Conservation (phyloP, 2,888 invertebrate genomes). For the Drosophila melanosoma region DNA sequence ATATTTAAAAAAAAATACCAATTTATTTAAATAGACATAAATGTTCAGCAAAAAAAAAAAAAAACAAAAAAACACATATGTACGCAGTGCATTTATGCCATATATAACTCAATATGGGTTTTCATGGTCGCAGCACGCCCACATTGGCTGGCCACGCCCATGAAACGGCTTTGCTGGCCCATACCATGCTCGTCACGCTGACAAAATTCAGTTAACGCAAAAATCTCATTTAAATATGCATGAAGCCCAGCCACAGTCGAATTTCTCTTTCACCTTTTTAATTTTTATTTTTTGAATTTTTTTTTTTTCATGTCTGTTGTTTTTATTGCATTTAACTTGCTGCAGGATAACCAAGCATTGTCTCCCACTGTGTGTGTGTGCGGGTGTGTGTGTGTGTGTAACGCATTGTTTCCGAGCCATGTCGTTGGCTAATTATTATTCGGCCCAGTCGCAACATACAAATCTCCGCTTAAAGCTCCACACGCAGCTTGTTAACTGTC, state of each 20-base stretch:
- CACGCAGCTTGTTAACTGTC: slow-evolving; percentile 67
- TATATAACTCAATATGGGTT: slow-evolving; percentile 58
- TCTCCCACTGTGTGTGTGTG: not conserved
- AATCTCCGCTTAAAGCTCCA: slow-evolving; percentile 67
- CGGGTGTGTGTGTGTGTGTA: slow-evolving; percentile 10
- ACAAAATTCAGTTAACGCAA: slow-evolving; percentile 79
- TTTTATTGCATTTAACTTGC: slow-evolving; percentile 24
- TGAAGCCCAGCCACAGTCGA: slow-evolving; percentile 61
- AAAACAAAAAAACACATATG: not conserved
- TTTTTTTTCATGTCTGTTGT: slow-evolving; percentile 4
- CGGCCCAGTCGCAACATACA: slow-evolving; percentile 36
- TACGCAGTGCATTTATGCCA: not conserved
- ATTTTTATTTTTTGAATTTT: not conserved
- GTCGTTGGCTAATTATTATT: slow-evolving; percentile 50
- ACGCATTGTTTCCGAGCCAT: slow-evolving; percentile 21
- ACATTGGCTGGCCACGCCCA: slow-evolving; percentile 44
- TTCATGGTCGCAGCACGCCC: slow-evolving; percentile 42
- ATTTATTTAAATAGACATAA: slow-evolving; percentile 68
- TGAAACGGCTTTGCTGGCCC: slow-evolving; percentile 11
- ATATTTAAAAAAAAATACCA: slow-evolving; percentile 30
- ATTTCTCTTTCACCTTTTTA: slow-evolving; percentile 47
- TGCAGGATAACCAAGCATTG: slow-evolving; percentile 36
- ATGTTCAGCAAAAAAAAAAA: slow-evolving; percentile 47
- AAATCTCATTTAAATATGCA: slow-evolving; percentile 80
- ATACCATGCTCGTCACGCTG: slow-evolving; percentile 45